A percentile compares a stretch with the other conserved stretches of the same genome.
Evolutionary conservation across 2,888 invertebrate species (phyloP).

Genomic region (Sympetrum striolatum): DNA sequence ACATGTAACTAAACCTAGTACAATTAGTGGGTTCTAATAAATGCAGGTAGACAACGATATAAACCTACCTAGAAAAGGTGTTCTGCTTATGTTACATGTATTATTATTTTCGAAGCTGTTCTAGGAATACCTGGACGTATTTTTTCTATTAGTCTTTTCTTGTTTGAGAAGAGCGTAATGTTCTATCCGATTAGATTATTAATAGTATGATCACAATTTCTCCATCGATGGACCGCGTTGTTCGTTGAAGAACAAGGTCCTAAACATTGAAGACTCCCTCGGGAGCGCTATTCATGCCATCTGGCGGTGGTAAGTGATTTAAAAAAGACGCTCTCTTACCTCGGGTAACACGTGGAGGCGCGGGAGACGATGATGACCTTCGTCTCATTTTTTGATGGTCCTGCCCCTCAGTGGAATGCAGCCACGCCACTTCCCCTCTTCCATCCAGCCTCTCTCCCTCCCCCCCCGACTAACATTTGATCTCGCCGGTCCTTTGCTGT

Average conservation of each 20-base stretch:
- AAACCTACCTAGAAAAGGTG: too few relatives aligned
- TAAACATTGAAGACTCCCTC: too few relatives aligned
- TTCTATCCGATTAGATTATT: too few relatives aligned
- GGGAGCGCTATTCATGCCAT: background rate
- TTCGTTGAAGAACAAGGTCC: background rate
- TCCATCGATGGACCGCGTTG: background rate
- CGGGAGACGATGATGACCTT: slow-evolving; percentile 31
- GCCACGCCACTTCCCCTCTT: slow-evolving; percentile 5
- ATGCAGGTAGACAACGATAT: too few relatives aligned
- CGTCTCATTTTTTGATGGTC: slow-evolving; percentile 34
- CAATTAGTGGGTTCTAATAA: too few relatives aligned
- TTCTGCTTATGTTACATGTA: too few relatives aligned
- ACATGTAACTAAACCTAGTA: too few relatives aligned
- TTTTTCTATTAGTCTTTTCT: too few relatives aligned
- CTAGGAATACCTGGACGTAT: too few relatives aligned
- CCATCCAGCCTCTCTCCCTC: background rate
- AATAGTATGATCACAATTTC: background rate
- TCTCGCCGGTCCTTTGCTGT: slow-evolving; percentile 2
- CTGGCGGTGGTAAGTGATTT: background rate
- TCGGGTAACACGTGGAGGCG: slow-evolving; percentile 25
- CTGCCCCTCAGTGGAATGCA: slow-evolving; percentile 35
- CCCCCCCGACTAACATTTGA: background rate
- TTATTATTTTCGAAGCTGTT: too few relatives aligned
- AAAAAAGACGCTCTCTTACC: background rate
- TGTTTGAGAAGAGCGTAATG: too few relatives aligned